These are phyloP conservation scores for Cylloceria caligata DNA, from an alignment of 2,888 invertebrate genomes.

Conservation along the genomic window DNA sequence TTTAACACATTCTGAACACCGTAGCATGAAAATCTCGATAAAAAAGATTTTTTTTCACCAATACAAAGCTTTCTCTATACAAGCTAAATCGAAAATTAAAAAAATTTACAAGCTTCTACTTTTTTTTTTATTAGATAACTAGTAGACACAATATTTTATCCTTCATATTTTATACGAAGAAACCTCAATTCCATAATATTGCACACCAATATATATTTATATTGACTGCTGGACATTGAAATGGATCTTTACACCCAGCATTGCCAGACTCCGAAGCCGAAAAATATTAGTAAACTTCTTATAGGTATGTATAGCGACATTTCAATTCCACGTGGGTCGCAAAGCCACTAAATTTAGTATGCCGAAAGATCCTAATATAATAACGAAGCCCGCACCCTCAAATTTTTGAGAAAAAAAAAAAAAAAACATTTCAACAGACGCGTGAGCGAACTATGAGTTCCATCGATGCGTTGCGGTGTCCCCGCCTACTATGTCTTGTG, in stretches of 20 bases:
- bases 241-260: background rate
- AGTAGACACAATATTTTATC: background rate
- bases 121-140: too few species aligned
- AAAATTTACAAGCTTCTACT: too few species aligned
- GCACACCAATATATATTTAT: background rate
- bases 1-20: too few species aligned
- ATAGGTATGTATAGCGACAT: slow-evolving; percentile 62
- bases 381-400: slow-evolving; percentile 39
- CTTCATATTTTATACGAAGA: background rate
- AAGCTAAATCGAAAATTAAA: too few species aligned
- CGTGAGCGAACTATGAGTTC: slow-evolving; percentile 50
- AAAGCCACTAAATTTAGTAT: background rate
- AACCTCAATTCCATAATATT: background rate
- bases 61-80: too few species aligned
- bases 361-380: slow-evolving; percentile 12
- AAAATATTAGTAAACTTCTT: slow-evolving; percentile 78
- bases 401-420: slow-evolving; percentile 64
- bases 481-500: slow-evolving; percentile 56
- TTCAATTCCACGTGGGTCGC: slow-evolving; percentile 67
- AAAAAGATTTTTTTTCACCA: too few species aligned
- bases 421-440: slow-evolving; percentile 66
- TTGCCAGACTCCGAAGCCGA: slow-evolving; percentile 62
- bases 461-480: slow-evolving; percentile 29
- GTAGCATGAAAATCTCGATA: too few species aligned
- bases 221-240: too few species aligned